Percentiles rank a stretch among this genome's conserved stretches.
Conservation (phyloP, 2,888 invertebrate species). For the Carcina quercana region DNA sequence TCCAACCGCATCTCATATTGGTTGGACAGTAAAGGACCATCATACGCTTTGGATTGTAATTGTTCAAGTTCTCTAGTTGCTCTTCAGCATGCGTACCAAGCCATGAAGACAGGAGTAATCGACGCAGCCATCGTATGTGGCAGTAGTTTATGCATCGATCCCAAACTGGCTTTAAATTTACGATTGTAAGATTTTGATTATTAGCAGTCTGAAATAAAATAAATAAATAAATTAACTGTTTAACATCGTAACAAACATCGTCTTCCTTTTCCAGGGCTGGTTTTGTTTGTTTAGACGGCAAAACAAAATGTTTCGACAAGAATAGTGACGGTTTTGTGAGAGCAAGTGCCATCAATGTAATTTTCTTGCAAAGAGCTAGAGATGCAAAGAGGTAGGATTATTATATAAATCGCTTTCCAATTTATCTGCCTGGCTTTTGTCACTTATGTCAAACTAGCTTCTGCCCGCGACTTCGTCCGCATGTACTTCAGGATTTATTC, state of each 20-base stretch:
- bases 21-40: constrained; percentile 44
- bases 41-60: constrained; percentile 34
- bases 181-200: no score
- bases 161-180: constrained; percentile 34
- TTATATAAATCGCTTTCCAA: no score
- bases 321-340: constrained; percentile 84
- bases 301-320: constrained; percentile 90
- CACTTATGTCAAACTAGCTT: no score
- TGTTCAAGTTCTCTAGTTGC: constrained; percentile 39
- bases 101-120: constrained; percentile 38
- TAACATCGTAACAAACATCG: no score
- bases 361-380: constrained; percentile 79
- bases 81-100: constrained; percentile 38
- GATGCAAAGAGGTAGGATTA: constrained; percentile 74
- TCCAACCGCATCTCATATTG: constrained; percentile 52
- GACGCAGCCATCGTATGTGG: constrained; percentile 76
- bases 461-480: no score
- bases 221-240: no score
- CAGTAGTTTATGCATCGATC: constrained; percentile 70
- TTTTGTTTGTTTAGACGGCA: constrained; percentile 75
- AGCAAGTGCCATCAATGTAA: constrained; percentile 79
- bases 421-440: no score
- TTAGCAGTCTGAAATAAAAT: no score
- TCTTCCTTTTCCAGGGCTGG: constrained; percentile 28
- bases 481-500: no score